These are phyloP conservation scores for Drosophila sucinea DNA, from an alignment of 1,140 invertebrate genomes.

Conservation along the genomic window DNA sequence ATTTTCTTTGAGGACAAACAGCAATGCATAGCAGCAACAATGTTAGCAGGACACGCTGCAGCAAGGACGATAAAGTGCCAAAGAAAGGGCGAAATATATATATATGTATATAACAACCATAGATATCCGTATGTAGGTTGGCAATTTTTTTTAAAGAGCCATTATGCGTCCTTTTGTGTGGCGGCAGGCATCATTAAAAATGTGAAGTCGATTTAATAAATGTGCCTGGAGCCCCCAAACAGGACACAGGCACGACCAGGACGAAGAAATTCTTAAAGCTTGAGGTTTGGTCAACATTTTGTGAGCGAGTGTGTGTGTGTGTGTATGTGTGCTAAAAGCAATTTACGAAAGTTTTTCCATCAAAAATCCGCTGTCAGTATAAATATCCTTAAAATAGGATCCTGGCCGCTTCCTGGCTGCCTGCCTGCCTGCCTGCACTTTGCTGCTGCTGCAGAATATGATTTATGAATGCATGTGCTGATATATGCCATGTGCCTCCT, in stretches of 20 bases:
- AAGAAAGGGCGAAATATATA: constrained; percentile 55
- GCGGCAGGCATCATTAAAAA: constrained; percentile 66
- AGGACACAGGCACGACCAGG: constrained; percentile 26
- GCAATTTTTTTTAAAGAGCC: constrained; percentile 43
- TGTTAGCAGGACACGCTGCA: constrained; percentile 47
- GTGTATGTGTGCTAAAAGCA: constrained; percentile 65
- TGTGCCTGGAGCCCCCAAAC: constrained; percentile 62
- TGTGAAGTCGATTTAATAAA: constrained; percentile 75
- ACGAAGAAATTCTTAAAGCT: constrained; percentile 54
- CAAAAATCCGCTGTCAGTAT: constrained; percentile 83
- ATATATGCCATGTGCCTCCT: constrained; percentile 71
- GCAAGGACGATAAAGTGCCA: constrained; percentile 47
- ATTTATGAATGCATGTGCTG: constrained; percentile 82
- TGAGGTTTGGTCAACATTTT: constrained; percentile 36
- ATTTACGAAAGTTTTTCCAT: constrained; percentile 83
- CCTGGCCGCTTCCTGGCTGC: constrained; percentile 66
- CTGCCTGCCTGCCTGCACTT: constrained; percentile 64
- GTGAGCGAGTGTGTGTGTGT: constrained; percentile 22
- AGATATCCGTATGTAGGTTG: constrained; percentile 24
- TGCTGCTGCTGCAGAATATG: constrained; percentile 68
- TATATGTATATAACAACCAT: constrained; percentile 17
- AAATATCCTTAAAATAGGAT: constrained; percentile 82
- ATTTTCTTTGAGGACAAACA: constrained; percentile 13
- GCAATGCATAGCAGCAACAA: constrained; percentile 44
- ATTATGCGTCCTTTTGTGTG: constrained; percentile 48